Evolutionary conservation across 2,113 vertebrate species (phyloP).

Genomic region (Steatornis caripensis): DNA sequence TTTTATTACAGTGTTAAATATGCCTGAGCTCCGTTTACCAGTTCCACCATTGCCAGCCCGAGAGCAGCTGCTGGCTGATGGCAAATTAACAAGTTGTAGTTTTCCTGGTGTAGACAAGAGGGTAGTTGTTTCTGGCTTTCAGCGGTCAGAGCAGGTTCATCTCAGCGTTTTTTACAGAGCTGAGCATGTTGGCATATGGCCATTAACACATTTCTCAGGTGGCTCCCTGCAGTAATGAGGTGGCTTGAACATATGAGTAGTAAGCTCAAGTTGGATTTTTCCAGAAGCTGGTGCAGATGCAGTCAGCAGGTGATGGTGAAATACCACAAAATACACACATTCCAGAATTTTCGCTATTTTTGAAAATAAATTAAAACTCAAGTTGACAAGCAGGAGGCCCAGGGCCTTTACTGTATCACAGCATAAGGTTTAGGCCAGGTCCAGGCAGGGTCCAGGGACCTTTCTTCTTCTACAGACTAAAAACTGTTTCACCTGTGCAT

Average conservation of each 20-base stretch:
- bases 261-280: neutral
- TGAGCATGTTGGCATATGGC: neutral
- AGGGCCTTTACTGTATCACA: neutral
- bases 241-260: neutral
- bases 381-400: neutral
- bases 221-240: slow-evolving; percentile 22
- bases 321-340: neutral
- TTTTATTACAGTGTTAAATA: slow-evolving; percentile 60
- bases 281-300: neutral
- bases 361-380: neutral
- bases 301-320: neutral
- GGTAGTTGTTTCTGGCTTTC: slow-evolving; percentile 45
- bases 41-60: slow-evolving; percentile 7
- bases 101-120: slow-evolving; percentile 40
- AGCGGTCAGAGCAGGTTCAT: slow-evolving; percentile 44
- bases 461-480: neutral
- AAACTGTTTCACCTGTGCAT: neutral
- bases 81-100: slow-evolving; percentile 59
- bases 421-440: neutral
- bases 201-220: slow-evolving; percentile 62
- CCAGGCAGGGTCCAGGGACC: neutral
- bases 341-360: neutral
- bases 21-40: slow-evolving; percentile 24
- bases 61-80: slow-evolving; percentile 40
- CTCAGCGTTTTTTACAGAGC: neutral